Base-by-base conservation (phyloP, 2,797 vertebrate genomes). In the Tadarida brasiliensis region DNA sequence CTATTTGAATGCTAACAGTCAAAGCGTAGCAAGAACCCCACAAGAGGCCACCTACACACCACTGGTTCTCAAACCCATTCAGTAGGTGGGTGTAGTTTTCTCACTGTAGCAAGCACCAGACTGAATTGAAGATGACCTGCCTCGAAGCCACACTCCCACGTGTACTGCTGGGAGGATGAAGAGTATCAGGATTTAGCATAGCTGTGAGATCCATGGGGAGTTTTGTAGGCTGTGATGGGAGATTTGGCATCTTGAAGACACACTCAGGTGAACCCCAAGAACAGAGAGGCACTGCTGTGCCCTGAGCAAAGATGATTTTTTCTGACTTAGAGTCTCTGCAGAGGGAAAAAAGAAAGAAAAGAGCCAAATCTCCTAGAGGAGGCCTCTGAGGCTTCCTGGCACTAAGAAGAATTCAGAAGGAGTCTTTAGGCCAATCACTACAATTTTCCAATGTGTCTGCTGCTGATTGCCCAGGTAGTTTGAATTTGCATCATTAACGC, bases 401-500 rank as follows among this genome's bases (percentile, higher is more conserved):
- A 22, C 30, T 47, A 54, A 90, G 76, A 77, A 81, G 63, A 93
- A 70, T 81, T 90, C 82, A 47, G 54, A 92, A 92, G 33, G 73
- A 89, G 90, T 96, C 95, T 94, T 84, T 87, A 95, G 70, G 56
- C 93, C 95, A 93, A 95, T 95, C 51, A 0, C 70, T 68, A 88
- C 76, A 95, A 89, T 97, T 95, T 97, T 94, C 94, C 81, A 68
- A 95, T 73, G 82, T 95, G 96, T 96, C 94, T 90, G 51, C 92
- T 84, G 80, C 88, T 94, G 96, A 97, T 94, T 96, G 78, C 94
- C 76, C 70, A 68, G 80, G 95, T 96, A 92, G 90, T 95, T 91
- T 94, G 96, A 96, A 97, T 97, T 95, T 96, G 95, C 92, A 95
- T 92, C 94, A 92, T 95, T 97, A 97, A 95, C 16, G n/a, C 63